Conservation (phyloP, 2,113 vertebrate genomes). For the Corythaixoides concolor region DNA sequence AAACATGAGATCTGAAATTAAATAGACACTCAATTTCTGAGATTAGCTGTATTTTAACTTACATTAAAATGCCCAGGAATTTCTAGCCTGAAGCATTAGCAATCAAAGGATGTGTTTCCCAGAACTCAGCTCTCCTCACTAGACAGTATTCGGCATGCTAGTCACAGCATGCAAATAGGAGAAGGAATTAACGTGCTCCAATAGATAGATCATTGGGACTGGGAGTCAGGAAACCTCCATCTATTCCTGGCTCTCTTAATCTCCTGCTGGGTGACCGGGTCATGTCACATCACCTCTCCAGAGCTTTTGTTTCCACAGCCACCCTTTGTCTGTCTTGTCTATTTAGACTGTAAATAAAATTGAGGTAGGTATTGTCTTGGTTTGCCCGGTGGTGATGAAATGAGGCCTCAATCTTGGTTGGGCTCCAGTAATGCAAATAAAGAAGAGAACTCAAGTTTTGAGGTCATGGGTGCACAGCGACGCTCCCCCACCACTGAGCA, state of each 20-base stretch:
- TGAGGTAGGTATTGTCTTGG: conserved; percentile 41
- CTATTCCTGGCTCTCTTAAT: conserved; percentile 24
- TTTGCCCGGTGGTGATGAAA: neutral
- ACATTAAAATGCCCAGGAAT: neutral
- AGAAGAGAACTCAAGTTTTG: neutral
- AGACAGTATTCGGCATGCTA: neutral
- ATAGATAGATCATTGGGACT: conserved; percentile 2
- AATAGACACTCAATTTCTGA: neutral
- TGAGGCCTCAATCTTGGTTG: neutral
- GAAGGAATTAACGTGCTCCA: neutral
- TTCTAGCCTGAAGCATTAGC: neutral
- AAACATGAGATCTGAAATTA: neutral
- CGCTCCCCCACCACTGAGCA: neutral
- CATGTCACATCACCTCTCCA: conserved; percentile 54
- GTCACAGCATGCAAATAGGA: neutral
- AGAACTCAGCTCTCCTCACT: neutral
- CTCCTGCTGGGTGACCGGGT: conserved; percentile 63
- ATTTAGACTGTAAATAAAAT: conserved; percentile 68
- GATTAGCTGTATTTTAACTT: neutral
- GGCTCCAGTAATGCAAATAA: conserved; percentile 46
- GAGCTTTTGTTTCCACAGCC: conserved; percentile 59
- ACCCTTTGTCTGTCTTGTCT: conserved; percentile 58
- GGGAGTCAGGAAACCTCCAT: conserved; percentile 33
- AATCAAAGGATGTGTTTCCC: neutral
- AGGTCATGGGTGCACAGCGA: neutral